phyloP scores from a whole-genome alignment of 1,140 invertebrate genomes.

The Leptinotarsa defecta region DNA sequence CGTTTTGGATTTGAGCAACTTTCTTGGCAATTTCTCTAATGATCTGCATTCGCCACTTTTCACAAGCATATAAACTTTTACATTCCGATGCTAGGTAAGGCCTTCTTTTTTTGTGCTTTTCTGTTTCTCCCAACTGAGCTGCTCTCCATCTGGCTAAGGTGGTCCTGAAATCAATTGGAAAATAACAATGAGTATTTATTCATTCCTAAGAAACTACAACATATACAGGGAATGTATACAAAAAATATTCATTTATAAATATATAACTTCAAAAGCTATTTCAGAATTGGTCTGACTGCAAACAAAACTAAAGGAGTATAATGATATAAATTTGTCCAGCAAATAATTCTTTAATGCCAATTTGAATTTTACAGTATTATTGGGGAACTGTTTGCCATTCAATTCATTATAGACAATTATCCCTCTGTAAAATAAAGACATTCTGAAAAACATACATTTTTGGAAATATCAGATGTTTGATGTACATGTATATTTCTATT shows the following conservation, averaged over 20 bases:
- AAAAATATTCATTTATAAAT: too few species aligned
- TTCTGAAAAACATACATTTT: slow-evolving; percentile 9
- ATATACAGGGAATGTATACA: not conserved
- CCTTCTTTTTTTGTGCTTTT: slow-evolving; percentile 78
- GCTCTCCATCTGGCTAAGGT: slow-evolving; percentile 94
- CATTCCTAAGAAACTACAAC: too few species aligned
- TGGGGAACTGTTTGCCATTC: too few species aligned
- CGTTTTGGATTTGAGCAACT: slow-evolving; percentile 99
- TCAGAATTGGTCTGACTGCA: too few species aligned
- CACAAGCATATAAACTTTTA: slow-evolving; percentile 84
- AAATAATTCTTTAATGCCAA: too few species aligned
- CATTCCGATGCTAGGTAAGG: slow-evolving; percentile 95
- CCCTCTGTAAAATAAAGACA: not conserved
- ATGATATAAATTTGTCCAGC: too few species aligned
- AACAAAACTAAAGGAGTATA: too few species aligned
- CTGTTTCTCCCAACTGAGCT: slow-evolving; percentile 85
- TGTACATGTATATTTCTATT: too few species aligned
- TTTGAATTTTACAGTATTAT: too few species aligned
- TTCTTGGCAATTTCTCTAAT: slow-evolving; percentile 97
- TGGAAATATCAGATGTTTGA: slow-evolving; percentile 19
- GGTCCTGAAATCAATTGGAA: slow-evolving; percentile 69
- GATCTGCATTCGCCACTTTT: slow-evolving; percentile 96
- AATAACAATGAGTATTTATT: too few species aligned
- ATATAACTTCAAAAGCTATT: too few species aligned
- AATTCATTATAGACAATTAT: not conserved